Evolutionary conservation across 2,113 vertebrate species (phyloP).

Genomic region (Brachypodius melanocephalos): DNA sequence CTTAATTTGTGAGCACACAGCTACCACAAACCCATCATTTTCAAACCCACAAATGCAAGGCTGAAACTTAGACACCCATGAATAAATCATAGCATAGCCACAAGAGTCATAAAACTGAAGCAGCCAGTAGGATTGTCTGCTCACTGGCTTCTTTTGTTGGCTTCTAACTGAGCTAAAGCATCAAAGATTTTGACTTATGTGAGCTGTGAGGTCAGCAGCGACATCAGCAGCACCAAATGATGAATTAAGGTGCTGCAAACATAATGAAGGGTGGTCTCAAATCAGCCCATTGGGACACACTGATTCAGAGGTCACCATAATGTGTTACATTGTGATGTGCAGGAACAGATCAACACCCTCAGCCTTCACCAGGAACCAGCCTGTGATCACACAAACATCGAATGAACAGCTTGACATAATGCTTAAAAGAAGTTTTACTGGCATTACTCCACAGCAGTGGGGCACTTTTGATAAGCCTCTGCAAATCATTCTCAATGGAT

Average conservation of each 20-base stretch:
- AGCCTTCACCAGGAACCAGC: background rate
- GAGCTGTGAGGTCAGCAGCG: background rate
- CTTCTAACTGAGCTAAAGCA: background rate
- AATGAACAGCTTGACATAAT: background rate
- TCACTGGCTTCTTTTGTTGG: background rate
- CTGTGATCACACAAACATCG: background rate
- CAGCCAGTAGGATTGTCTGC: background rate
- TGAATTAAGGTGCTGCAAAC: background rate
- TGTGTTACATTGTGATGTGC: rapidly evolving
- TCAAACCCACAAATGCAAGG: background rate
- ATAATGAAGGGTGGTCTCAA: background rate
- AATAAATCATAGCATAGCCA: background rate
- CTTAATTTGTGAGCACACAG: background rate
- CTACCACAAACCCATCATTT: background rate
- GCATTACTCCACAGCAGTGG: background rate
- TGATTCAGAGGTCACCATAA: background rate
- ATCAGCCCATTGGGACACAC: rapidly evolving
- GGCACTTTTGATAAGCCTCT: background rate
- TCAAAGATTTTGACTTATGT: background rate
- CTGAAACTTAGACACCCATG: background rate
- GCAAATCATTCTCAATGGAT: background rate
- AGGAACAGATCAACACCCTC: rapidly evolving
- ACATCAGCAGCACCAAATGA: background rate
- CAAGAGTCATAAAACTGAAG: background rate
- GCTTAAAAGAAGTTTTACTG: background rate